Evolutionary conservation across 1,140 invertebrate species (phyloP).

Genomic region (Drosophila bocki): DNA sequence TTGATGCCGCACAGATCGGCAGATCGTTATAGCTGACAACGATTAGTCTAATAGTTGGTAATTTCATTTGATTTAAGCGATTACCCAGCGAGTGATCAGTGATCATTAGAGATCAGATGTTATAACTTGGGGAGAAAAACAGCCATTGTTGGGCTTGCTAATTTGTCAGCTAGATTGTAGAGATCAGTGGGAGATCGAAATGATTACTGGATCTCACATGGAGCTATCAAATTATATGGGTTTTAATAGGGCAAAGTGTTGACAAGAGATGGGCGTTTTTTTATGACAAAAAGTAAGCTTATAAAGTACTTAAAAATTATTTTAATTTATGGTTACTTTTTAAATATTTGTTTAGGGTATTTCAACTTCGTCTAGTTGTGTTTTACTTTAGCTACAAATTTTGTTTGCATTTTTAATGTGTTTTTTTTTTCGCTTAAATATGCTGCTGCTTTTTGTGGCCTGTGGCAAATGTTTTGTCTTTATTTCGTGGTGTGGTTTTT

Average conservation of each 20-base stretch:
- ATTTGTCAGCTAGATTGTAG: conserved; percentile 49
- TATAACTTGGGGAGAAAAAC: conserved; percentile 22
- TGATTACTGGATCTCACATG: conserved; percentile 14
- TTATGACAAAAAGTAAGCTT: neutral
- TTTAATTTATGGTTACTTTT: neutral
- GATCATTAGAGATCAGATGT: conserved; percentile 48
- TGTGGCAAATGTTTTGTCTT: conserved; percentile 58
- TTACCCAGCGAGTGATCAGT: conserved; percentile 40
- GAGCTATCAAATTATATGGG: conserved; percentile 15
- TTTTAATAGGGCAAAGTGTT: conserved; percentile 13
- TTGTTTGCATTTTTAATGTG: conserved; percentile 64
- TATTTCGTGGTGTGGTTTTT: conserved; percentile 32
- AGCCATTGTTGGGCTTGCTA: conserved; percentile 14
- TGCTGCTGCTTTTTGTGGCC: conserved; percentile 38
- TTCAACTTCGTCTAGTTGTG: conserved; percentile 4
- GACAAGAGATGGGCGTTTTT: neutral
- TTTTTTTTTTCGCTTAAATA: conserved; percentile 21
- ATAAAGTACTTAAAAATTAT: neutral
- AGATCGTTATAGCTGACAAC: conserved; percentile 40
- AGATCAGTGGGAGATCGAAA: conserved; percentile 9
- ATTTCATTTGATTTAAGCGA: conserved; percentile 51
- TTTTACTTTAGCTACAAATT: conserved; percentile 5
- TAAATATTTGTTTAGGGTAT: conserved; percentile 10
- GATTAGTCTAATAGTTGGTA: conserved; percentile 52
- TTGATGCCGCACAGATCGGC: conserved; percentile 24